These are phyloP conservation scores for Drusus annulatus DNA, from an alignment of 1,140 invertebrate genomes.

Conservation along the genomic window DNA sequence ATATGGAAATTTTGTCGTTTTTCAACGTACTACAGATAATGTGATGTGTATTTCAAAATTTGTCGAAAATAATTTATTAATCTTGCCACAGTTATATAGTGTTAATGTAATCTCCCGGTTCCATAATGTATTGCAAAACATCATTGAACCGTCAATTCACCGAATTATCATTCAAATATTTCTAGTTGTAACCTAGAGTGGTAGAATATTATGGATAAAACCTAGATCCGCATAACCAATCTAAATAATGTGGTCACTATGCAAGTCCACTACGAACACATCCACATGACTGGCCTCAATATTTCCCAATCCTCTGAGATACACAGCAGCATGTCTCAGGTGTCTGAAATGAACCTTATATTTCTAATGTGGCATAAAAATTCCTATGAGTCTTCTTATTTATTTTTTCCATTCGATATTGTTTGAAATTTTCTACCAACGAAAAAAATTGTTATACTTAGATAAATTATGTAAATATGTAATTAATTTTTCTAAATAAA, in stretches of 20 bases:
- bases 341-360: constrained; percentile 16
- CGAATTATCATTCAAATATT: constrained; percentile 53
- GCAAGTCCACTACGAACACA: no score
- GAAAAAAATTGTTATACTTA: constrained; percentile 56
- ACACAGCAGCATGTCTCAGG: constrained; percentile 5
- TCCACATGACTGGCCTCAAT: no score
- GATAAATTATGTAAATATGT: constrained; percentile 60
- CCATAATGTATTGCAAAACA: not conserved
- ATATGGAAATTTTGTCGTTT: constrained; percentile 3
- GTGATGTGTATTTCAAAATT: constrained; percentile 25
- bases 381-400: constrained; percentile 54
- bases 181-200: constrained; percentile 48
- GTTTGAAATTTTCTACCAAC: constrained; percentile 51
- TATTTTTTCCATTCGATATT: constrained; percentile 54
- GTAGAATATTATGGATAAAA: no score
- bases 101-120: not conserved
- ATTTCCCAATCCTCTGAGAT: constrained; percentile 2
- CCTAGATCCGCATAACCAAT: no score
- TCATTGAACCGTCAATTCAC: not conserved
- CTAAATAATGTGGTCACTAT: no score
- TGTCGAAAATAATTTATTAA: constrained; percentile 37
- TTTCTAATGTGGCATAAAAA: constrained; percentile 51
- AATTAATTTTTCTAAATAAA: constrained; percentile 59
- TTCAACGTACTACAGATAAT: not conserved
- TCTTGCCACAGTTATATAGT: constrained; percentile 38